phyloP scores from a whole-genome alignment of 2,113 vertebrate species.

The Heloderma charlesbogerti region DNA sequence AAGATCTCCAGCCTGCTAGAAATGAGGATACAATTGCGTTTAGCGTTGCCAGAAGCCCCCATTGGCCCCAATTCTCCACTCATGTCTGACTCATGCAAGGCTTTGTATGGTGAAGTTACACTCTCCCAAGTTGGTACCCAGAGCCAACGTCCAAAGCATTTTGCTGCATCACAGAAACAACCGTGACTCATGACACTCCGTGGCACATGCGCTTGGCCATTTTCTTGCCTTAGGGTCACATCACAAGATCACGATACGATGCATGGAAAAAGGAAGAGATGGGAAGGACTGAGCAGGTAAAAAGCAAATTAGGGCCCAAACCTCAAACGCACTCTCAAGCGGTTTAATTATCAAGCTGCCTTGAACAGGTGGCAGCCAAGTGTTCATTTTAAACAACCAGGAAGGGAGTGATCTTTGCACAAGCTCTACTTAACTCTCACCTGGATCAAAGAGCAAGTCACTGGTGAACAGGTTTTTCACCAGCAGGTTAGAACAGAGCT shows the following conservation, averaged over 20 bases:
- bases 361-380: background rate
- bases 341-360: background rate
- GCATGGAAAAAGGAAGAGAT: background rate
- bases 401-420: rapidly evolving
- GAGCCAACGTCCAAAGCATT: background rate
- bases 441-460: slow-evolving; percentile 88
- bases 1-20: background rate
- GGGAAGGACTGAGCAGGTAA: background rate
- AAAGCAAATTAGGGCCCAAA: too few species aligned
- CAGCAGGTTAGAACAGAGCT: slow-evolving; percentile 88
- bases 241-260: background rate
- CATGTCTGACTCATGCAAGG: background rate
- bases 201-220: background rate
- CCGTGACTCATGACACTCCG: background rate
- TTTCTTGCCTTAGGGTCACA: background rate
- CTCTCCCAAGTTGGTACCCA: background rate
- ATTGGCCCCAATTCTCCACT: background rate
- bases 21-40: background rate
- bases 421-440: slow-evolving; percentile 71
- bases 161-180: background rate
- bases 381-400: background rate
- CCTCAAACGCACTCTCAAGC: too few species aligned
- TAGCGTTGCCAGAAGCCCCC: too few species aligned
- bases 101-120: background rate
- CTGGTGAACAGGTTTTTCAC: slow-evolving; percentile 93